Conservation (phyloP, 2,888 invertebrate species). For the Lasioglossum vierecki region DNA sequence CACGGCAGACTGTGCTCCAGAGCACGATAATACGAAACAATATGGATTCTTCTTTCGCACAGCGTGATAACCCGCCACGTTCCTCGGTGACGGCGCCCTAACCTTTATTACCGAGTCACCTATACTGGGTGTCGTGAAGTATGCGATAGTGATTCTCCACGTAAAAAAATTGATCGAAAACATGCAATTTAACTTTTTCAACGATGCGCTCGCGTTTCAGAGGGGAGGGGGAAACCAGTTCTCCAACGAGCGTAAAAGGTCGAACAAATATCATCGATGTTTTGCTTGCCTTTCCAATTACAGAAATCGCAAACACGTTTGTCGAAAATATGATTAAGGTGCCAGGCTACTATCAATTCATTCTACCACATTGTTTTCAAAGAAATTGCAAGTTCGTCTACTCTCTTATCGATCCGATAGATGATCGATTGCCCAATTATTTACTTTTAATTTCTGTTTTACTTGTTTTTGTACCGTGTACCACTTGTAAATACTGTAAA, state of each 20-base stretch:
- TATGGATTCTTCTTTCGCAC: constrained; percentile 51
- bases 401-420: neutral
- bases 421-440: neutral
- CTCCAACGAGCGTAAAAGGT: neutral
- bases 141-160: neutral
- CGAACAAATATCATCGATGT: neutral
- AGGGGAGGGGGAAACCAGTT: neutral
- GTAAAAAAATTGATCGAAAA: constrained; percentile 1
- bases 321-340: neutral
- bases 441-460: neutral
- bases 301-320: neutral
- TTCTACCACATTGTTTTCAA: neutral
- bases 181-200: constrained; percentile 1
- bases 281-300: neutral
- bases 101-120: constrained; percentile 63
- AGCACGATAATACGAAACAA: constrained; percentile 42
- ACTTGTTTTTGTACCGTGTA: neutral
- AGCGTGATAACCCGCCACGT: constrained; percentile 64
- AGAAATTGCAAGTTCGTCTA: neutral
- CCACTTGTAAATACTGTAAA: neutral
- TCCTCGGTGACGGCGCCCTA: constrained; percentile 63
- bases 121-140: constrained; percentile 38
- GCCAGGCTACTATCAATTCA: neutral
- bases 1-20: constrained; percentile 38
- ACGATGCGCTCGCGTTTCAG: neutral